phyloP scores from a whole-genome alignment of 2,113 vertebrate genomes.

The Mesitornis unicolor region DNA sequence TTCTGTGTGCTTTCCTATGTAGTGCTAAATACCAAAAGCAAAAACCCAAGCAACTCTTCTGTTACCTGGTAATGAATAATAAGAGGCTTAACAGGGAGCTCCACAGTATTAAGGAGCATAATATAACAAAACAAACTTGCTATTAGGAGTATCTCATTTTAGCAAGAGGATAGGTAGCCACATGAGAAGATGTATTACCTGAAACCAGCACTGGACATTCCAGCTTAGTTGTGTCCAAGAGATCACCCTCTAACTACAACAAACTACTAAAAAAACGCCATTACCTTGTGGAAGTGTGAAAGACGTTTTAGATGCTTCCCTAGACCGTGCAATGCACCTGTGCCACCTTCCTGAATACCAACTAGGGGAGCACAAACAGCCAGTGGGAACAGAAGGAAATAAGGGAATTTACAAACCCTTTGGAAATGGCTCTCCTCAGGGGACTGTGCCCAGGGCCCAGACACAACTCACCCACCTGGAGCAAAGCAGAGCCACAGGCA shows the following conservation, averaged over 20 bases:
- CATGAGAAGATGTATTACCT: fast-evolving
- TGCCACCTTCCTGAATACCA: too few relatives aligned
- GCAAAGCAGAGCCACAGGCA: neutral
- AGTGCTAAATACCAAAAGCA: neutral
- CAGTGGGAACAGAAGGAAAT: too few relatives aligned
- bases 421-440: neutral
- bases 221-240: fast-evolving
- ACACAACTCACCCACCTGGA: neutral
- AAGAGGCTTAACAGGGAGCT: neutral
- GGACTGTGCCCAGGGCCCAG: neutral
- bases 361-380: neutral
- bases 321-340: neutral
- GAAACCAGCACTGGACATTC: too few relatives aligned
- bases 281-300: too few relatives aligned
- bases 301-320: neutral
- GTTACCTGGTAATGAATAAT: neutral
- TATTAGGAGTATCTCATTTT: too few relatives aligned
- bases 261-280: too few relatives aligned
- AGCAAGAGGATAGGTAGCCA: fast-evolving
- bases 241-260: too few relatives aligned
- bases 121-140: too few relatives aligned
- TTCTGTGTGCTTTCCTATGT: fast-evolving
- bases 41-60: too few relatives aligned
- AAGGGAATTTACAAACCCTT: neutral
- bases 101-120: too few relatives aligned